Evolutionary conservation across 1,140 invertebrate genomes (phyloP).

Genomic region (Centruroides vittatus): DNA sequence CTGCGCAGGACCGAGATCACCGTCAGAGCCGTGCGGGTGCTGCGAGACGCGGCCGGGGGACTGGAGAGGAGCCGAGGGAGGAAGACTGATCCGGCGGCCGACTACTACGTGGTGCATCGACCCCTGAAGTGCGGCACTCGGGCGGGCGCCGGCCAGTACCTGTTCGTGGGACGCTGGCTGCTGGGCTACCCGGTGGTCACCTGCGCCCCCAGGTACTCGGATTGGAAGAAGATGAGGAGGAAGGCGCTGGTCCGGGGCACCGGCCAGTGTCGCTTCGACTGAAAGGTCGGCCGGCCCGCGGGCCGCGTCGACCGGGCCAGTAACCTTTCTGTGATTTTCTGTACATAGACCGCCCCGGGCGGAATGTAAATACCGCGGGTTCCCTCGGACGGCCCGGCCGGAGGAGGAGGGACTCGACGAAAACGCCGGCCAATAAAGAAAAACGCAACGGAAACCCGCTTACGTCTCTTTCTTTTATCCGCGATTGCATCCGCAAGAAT

Average conservation of each 20-base stretch:
- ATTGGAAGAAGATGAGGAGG: conserved; percentile 47
- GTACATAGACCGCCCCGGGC: too few species aligned
- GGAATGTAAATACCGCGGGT: too few species aligned
- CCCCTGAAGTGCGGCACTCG: conserved; percentile 49
- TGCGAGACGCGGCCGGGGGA: conserved; percentile 28
- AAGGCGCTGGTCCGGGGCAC: conserved; percentile 26
- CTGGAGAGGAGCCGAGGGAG: background rate
- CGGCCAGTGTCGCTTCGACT: conserved; percentile 4
- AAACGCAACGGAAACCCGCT: too few species aligned
- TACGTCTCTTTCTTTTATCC: too few species aligned
- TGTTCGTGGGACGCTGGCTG: conserved; percentile 57
- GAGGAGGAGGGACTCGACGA: too few species aligned
- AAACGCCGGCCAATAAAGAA: too few species aligned
- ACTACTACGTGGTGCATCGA: conserved; percentile 30
- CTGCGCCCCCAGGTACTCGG: conserved; percentile 52
- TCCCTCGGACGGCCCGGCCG: too few species aligned
- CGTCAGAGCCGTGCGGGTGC: conserved; percentile 47
- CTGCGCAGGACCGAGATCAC: conserved; percentile 48
- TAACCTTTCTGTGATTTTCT: too few species aligned
- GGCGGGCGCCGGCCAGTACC: conserved; percentile 54
- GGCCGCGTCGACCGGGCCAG: too few species aligned
- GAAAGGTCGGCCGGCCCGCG: background rate
- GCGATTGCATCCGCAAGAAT: too few species aligned
- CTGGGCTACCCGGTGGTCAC: conserved; percentile 52
- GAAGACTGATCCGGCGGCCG: background rate